phyloP scores from a whole-genome alignment of 2,888 invertebrate species.

The Allacma fusca region DNA sequence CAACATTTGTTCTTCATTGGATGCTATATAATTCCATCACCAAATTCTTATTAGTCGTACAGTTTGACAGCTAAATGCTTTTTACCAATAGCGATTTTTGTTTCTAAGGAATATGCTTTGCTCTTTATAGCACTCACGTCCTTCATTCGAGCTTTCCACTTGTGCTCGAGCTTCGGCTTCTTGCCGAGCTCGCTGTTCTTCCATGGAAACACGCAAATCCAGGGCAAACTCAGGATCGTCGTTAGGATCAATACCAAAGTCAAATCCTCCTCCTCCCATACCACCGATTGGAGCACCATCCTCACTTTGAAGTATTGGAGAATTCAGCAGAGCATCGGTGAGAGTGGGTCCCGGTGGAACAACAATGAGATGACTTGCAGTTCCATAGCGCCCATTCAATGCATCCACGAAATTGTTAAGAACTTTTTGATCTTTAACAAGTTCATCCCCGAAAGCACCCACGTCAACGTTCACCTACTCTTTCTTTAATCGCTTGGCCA shows the following conservation, averaged over 20 bases:
- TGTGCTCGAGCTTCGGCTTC: conserved; percentile 81
- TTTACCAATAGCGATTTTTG: too few species aligned
- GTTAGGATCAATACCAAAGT: conserved; percentile 99
- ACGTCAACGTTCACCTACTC: conserved; percentile 99
- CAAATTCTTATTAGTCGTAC: too few species aligned
- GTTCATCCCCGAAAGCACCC: conserved; percentile 93
- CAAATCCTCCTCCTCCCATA: conserved; percentile 80
- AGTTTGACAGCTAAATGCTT: too few species aligned
- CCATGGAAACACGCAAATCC: conserved; percentile 92
- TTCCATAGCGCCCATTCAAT: conserved; percentile 89
- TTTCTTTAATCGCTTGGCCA: conserved; percentile 97
- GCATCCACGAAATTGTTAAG: conserved; percentile 68
- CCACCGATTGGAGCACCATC: conserved; percentile 85
- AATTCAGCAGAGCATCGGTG: conserved; percentile 92
- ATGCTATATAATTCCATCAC: too few species aligned
- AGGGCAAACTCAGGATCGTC: conserved; percentile 99
- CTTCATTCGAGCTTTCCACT: conserved; percentile 52
- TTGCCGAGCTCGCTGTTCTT: conserved; percentile 91
- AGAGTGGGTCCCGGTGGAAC: conserved; percentile 96
- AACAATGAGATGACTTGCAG: conserved; percentile 92
- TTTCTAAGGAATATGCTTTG: too few species aligned
- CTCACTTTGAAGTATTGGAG: conserved; percentile 95
- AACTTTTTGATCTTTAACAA: conserved; percentile 66
- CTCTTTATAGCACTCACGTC: too few species aligned
- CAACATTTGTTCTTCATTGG: conserved; percentile 81